phyloP scores from a whole-genome alignment of 2,888 invertebrate species.

The Galeruca laticollis region DNA sequence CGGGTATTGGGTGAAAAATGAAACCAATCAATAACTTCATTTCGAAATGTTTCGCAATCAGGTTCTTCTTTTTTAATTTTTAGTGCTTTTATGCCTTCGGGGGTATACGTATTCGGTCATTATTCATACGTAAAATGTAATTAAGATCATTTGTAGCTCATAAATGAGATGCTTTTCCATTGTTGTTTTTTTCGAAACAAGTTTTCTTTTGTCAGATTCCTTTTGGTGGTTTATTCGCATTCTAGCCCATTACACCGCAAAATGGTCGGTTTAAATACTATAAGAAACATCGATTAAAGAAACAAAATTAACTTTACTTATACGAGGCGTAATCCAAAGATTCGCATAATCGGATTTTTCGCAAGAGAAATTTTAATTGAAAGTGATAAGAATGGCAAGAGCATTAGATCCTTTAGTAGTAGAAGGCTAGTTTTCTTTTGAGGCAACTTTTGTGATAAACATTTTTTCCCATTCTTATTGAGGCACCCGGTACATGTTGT shows the following conservation, averaged over 20 bases:
- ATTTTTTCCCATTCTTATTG: too few species aligned
- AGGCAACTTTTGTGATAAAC: too few species aligned
- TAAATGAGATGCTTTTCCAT: slow-evolving; percentile 6
- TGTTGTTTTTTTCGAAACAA: slow-evolving; percentile 7
- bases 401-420: too few species aligned
- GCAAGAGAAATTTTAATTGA: too few species aligned
- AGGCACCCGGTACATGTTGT: too few species aligned
- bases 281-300: not conserved
- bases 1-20: slow-evolving; percentile 43
- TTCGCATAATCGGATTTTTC: not conserved
- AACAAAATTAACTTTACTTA: not conserved
- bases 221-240: not conserved
- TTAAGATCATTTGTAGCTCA: slow-evolving; percentile 13
- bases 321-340: not conserved
- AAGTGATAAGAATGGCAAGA: too few species aligned
- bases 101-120: slow-evolving; percentile 23
- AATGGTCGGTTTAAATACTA: not conserved
- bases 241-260: slow-evolving; percentile 1
- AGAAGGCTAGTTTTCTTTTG: too few species aligned
- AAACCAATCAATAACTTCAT: slow-evolving; percentile 44
- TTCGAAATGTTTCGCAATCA: slow-evolving; percentile 33
- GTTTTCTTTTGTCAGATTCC: not conserved
- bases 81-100: slow-evolving; percentile 9
- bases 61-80: slow-evolving; percentile 15
- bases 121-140: slow-evolving; percentile 27